These are phyloP conservation scores for Odontocerum albicorne DNA, from an alignment of 2,888 invertebrate genomes.

Conservation along the genomic window DNA sequence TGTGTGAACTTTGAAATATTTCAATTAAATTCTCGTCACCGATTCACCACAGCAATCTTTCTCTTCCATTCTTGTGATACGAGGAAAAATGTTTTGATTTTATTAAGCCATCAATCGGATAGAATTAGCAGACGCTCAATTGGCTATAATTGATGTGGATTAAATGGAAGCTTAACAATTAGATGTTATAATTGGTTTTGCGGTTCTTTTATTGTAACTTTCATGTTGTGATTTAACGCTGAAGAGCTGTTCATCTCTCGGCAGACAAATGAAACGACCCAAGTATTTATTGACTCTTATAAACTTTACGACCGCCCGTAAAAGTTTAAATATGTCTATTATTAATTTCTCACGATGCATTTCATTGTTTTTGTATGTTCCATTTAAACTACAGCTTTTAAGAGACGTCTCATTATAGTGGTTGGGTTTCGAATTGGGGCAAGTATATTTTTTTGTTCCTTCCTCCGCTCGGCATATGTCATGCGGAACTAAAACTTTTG, in stretches of 20 bases:
- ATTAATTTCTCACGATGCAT: slow-evolving; percentile 4
- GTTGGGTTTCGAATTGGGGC: slow-evolving; percentile 1
- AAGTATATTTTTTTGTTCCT: not conserved
- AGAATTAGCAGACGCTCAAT: too few species aligned
- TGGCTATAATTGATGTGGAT: too few species aligned
- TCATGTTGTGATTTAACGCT: not conserved
- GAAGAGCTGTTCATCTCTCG: not conserved
- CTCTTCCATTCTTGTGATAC: too few species aligned
- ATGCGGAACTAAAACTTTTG: slow-evolving; percentile 27
- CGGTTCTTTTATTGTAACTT: slow-evolving; percentile 3
- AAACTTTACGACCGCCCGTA: slow-evolving; percentile 1
- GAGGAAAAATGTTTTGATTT: too few species aligned
- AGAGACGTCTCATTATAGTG: not conserved
- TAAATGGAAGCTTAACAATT: not conserved
- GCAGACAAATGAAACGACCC: not conserved
- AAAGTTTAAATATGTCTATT: not conserved
- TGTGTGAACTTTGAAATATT: too few species aligned
- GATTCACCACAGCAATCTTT: too few species aligned
- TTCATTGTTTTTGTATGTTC: slow-evolving; percentile 9
- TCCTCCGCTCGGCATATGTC: slow-evolving; percentile 39
- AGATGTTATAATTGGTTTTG: too few species aligned
- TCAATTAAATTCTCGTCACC: too few species aligned
- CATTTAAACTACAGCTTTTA: slow-evolving; percentile 2
- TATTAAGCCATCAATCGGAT: too few species aligned
- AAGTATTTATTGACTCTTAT: not conserved